Conservation (phyloP, 2,797 vertebrate genomes). For the Petrocephalus sullivani region DNA sequence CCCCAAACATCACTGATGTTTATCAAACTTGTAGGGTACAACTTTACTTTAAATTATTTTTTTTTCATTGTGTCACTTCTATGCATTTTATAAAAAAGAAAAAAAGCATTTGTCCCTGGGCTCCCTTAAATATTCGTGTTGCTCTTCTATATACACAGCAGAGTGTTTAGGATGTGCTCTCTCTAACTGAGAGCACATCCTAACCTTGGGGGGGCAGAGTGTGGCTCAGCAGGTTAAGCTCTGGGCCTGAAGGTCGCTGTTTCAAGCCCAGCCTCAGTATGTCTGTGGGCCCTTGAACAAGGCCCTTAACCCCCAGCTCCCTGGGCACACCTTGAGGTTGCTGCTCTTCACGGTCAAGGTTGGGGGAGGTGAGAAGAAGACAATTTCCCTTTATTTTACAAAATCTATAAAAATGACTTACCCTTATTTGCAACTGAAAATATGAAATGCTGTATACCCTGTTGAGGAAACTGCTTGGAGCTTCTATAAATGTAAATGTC, state of each 20-base stretch:
- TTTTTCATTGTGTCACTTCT: background rate
- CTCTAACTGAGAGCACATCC: background rate
- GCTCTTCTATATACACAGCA: background rate
- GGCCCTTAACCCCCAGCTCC: no score
- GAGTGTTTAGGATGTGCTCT: background rate
- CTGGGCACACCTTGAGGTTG: no score
- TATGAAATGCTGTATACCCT: background rate
- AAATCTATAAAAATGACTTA: background rate
- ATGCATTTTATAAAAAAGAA: background rate
- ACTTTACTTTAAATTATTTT: background rate
- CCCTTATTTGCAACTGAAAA: background rate
- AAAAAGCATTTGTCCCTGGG: background rate
- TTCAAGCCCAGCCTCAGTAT: no score
- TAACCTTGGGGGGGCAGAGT: no score
- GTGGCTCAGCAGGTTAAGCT: no score
- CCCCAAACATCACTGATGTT: background rate
- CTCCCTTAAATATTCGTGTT: background rate
- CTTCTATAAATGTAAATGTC: slow-evolving; percentile 10
- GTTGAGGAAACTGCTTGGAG: background rate
- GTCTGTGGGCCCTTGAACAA: no score
- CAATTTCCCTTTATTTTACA: background rate
- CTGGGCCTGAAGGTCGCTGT: no score
- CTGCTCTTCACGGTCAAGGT: no score
- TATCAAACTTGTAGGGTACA: background rate
- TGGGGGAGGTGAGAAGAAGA: no score